phyloP scores from a whole-genome alignment of 1,140 invertebrate species.

The Papilio machaon region DNA sequence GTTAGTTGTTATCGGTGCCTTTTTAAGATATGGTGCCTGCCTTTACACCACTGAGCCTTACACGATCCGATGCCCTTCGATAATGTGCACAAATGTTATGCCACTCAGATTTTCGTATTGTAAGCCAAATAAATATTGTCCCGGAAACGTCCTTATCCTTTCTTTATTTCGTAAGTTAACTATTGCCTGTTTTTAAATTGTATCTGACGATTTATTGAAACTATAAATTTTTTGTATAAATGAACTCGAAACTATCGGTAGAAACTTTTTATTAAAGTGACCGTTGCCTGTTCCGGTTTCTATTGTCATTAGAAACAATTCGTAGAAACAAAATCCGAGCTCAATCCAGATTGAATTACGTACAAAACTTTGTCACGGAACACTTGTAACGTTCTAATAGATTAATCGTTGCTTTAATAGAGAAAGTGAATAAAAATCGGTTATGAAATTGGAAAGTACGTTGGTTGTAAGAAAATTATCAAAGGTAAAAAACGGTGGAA shows the following conservation, averaged over 20 bases:
- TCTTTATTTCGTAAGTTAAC: neutral
- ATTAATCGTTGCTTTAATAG: slow-evolving; percentile 29
- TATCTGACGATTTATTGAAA: neutral
- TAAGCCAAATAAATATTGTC: neutral
- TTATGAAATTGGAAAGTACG: slow-evolving; percentile 36
- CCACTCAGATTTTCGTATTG: neutral
- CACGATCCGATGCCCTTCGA: too few relatives aligned
- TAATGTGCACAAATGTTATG: neutral
- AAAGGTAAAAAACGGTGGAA: slow-evolving; percentile 23
- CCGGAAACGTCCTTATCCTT: neutral
- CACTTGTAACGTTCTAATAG: slow-evolving; percentile 16
- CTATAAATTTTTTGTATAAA: neutral
- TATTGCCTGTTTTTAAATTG: neutral
- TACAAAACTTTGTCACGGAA: slow-evolving; percentile 31
- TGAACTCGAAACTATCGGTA: neutral
- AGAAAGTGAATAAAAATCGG: slow-evolving; percentile 36
- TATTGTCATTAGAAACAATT: slow-evolving; percentile 17
- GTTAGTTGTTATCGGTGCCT: too few relatives aligned
- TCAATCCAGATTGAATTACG: neutral
- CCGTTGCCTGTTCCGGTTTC: slow-evolving; percentile 10
- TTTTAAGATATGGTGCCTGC: too few relatives aligned
- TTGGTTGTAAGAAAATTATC: slow-evolving; percentile 33
- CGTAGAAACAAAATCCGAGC: slow-evolving; percentile 9
- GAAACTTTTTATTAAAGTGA: neutral
- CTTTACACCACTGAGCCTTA: too few relatives aligned